Conservation (phyloP, 2,888 invertebrate genomes). For the Caenorhabditis sulstoni region DNA sequence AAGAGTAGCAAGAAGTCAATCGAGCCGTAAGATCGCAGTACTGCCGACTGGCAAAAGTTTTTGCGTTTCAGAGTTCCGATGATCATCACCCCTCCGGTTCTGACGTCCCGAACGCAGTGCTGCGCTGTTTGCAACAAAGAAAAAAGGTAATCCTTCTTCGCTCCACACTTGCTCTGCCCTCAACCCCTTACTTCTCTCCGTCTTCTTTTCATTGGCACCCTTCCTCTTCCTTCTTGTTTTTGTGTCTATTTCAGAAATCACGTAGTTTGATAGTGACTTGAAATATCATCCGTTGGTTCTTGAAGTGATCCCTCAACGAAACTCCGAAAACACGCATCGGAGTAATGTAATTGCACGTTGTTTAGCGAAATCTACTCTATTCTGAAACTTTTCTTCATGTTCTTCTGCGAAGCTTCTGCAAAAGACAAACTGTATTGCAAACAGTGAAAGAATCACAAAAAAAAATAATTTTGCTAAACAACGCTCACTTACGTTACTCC, state of each 20-base stretch:
- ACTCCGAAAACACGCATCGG: too few species aligned
- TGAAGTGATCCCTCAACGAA: too few species aligned
- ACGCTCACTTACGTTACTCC: too few species aligned
- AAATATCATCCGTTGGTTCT: too few species aligned
- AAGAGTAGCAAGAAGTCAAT: conserved; percentile 56
- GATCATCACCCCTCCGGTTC: conserved; percentile 68
- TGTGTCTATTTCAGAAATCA: neutral
- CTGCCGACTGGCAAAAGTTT: neutral
- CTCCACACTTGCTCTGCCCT: conserved; percentile 25
- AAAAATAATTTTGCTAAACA: too few species aligned
- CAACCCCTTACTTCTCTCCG: conserved; percentile 19
- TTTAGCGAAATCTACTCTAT: too few species aligned
- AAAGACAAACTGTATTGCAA: too few species aligned
- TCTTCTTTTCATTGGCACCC: conserved; percentile 4
- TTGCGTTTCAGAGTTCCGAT: conserved; percentile 47
- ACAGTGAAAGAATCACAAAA: too few species aligned
- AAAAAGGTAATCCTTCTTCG: conserved; percentile 46
- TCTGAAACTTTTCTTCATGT: too few species aligned
- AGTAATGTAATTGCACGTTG: too few species aligned
- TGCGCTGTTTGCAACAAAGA: conserved; percentile 63
- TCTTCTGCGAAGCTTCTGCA: too few species aligned
- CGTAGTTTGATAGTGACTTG: too few species aligned
- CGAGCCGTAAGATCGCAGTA: conserved; percentile 23
- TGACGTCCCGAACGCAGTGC: conserved; percentile 59
- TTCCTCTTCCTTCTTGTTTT: conserved; percentile 3